Conservation (phyloP, 2,113 vertebrate species). For the Triplophysa siluroides region DNA sequence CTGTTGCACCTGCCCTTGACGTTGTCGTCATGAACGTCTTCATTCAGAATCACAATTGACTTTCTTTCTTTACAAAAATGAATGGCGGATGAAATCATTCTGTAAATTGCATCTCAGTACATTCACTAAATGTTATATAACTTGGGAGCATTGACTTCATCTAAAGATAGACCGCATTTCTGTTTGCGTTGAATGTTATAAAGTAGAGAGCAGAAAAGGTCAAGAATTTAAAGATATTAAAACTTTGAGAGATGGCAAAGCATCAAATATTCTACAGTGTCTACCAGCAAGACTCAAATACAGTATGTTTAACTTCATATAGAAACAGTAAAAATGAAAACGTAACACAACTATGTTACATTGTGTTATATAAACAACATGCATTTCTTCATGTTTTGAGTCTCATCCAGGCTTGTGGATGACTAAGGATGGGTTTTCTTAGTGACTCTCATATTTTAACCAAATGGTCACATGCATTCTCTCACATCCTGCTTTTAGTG, state of each 20-base stretch:
- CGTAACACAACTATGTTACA: too few relatives aligned
- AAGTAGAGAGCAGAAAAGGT: not conserved
- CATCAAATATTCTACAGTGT: too few relatives aligned
- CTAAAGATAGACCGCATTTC: not conserved
- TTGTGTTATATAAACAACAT: too few relatives aligned
- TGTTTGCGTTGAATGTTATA: not conserved
- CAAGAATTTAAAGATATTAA: not conserved
- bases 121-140: not conserved
- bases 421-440: too few relatives aligned
- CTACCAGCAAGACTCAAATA: not conserved
- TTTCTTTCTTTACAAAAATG: not conserved
- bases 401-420: too few relatives aligned
- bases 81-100: not conserved
- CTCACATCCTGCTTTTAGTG: too few relatives aligned
- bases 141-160: not conserved
- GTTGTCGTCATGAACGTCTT: constrained; percentile 23
- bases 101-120: not conserved
- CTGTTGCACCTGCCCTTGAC: constrained; percentile 13
- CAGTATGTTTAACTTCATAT: too few relatives aligned
- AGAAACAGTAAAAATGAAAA: too few relatives aligned
- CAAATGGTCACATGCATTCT: too few relatives aligned
- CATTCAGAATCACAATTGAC: constrained; percentile 1
- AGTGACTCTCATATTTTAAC: too few relatives aligned
- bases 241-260: not conserved
- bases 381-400: too few relatives aligned